Evolutionary conservation across 2,797 vertebrate species (phyloP).

Genomic region (Zalophus californianus): DNA sequence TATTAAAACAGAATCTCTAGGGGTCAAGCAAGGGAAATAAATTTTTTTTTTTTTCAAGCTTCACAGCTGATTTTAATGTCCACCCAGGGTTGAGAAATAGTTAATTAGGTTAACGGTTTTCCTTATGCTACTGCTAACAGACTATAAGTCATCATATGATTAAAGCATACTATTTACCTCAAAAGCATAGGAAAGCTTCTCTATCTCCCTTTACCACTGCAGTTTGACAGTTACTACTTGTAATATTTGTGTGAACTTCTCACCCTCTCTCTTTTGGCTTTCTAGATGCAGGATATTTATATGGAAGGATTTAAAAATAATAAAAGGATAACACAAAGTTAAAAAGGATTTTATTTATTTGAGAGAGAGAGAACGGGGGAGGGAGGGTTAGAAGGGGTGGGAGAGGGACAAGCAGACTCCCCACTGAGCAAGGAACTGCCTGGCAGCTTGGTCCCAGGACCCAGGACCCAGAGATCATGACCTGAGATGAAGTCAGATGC

Average conservation of each 20-base stretch:
- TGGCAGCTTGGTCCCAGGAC: neutral
- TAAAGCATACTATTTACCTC: neutral
- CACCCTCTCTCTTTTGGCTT: neutral
- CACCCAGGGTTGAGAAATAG: neutral
- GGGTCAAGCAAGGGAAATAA: neutral
- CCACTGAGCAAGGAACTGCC: neutral
- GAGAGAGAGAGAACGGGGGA: too few species aligned
- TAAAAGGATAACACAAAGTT: neutral
- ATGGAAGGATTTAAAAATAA: slow-evolving; percentile 22
- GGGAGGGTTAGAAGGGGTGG: too few species aligned
- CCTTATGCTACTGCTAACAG: neutral
- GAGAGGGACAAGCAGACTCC: neutral
- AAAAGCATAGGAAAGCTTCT: neutral
- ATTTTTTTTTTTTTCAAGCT: neutral
- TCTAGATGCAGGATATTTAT: neutral
- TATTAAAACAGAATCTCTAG: neutral
- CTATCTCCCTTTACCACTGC: neutral
- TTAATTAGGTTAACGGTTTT: neutral
- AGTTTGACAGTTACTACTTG: neutral
- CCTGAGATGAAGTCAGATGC: neutral
- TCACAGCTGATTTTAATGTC: neutral
- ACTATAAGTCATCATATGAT: neutral
- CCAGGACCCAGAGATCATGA: neutral
- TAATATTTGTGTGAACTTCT: neutral
- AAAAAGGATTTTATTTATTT: neutral